Conservation (phyloP, 1,140 invertebrate genomes). For the Panagrolaimus sp. region DNA sequence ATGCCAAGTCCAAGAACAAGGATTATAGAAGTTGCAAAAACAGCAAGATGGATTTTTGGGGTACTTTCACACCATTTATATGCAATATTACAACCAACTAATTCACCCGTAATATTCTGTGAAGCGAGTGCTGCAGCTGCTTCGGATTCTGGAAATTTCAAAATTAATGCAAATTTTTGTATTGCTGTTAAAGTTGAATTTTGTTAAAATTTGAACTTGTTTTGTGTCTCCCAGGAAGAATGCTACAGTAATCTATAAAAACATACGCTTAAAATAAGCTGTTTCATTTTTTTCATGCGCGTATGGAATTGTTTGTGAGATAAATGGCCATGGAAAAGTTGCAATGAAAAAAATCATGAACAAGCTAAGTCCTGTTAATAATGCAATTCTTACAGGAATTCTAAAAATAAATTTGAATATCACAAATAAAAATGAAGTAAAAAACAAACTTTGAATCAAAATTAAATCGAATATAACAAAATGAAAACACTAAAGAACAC, state of each 20-base stretch:
- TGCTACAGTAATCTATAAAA: background rate
- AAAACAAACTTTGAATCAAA: no score
- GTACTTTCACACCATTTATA: no score
- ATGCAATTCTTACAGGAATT: slow-evolving; percentile 6
- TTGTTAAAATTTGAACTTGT: no score
- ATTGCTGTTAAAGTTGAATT: no score
- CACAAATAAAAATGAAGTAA: background rate
- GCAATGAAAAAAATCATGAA: slow-evolving; percentile 6
- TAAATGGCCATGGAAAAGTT: slow-evolving; percentile 16
- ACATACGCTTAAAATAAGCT: slow-evolving; percentile 17
- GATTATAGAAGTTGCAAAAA: no score
- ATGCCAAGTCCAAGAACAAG: slow-evolving; percentile 5
- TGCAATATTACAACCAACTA: no score
- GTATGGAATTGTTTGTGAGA: slow-evolving; percentile 2
- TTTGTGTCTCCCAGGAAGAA: no score
- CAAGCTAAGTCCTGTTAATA: background rate
- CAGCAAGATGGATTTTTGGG: no score
- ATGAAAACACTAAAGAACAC: no score
- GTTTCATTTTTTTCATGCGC: slow-evolving; percentile 2
- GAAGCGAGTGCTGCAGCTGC: background rate
- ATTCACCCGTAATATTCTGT: background rate
- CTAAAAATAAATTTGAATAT: background rate
- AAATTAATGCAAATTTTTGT: background rate
- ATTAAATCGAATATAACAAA: no score
- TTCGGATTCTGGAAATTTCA: slow-evolving; percentile 6